Evolutionary conservation across 2,797 vertebrate genomes (phyloP).

Genomic region (Aulostomus chinensis): DNA sequence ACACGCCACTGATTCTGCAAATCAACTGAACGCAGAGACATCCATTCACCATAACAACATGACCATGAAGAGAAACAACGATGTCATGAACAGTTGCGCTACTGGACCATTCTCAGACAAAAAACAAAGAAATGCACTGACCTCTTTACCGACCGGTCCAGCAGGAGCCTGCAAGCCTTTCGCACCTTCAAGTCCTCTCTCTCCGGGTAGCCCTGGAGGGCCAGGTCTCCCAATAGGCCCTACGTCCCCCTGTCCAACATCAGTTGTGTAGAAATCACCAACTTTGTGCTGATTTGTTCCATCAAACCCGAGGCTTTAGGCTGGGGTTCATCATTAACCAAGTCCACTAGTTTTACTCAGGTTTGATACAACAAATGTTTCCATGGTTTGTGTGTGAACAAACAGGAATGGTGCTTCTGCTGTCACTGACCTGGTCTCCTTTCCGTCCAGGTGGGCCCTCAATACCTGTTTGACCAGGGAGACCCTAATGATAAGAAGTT

Average conservation of each 20-base stretch:
- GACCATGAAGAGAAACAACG: no score
- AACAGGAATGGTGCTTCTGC: background rate
- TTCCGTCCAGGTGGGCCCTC: conserved; percentile 82
- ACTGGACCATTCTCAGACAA: background rate
- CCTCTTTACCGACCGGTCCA: conserved; percentile 77
- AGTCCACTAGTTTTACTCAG: no score
- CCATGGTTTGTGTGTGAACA: background rate
- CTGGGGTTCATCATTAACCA: no score
- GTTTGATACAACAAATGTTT: no score
- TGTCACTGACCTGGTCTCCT: conserved; percentile 83
- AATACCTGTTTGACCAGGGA: conserved; percentile 68
- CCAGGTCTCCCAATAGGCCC: conserved; percentile 72
- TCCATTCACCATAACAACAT: conserved; percentile 18
- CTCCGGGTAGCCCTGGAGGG: conserved; percentile 57
- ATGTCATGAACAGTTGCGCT: no score
- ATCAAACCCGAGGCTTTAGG: no score
- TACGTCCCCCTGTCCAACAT: conserved; percentile 71
- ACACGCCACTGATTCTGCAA: no score
- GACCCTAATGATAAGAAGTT: conserved; percentile 75
- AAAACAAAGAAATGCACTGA: conserved; percentile 30
- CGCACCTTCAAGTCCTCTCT: conserved; percentile 65
- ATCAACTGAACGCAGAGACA: no score
- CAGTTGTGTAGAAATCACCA: no score
- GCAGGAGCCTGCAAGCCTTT: conserved; percentile 76
- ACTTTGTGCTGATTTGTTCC: no score